A percentile compares a stretch with the other conserved stretches of the same genome.
phyloP scores from a whole-genome alignment of 2,113 vertebrate species.

The Notechis scutatus region DNA sequence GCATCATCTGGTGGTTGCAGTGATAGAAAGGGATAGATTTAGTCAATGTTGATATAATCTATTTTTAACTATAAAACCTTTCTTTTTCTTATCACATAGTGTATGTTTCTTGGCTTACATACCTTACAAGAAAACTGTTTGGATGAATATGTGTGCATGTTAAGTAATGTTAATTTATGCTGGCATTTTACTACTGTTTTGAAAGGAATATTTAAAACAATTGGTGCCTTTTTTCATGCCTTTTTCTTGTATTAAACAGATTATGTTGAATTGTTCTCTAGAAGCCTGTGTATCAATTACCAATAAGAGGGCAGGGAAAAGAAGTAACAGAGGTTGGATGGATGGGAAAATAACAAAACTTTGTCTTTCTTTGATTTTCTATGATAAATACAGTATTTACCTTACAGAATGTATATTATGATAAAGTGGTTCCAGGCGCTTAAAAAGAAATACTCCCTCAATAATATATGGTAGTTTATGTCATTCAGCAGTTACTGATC shows the following conservation, averaged over 20 bases:
- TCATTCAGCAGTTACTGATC: background rate
- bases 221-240: background rate
- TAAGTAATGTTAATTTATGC: background rate
- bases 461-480: background rate
- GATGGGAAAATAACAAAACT: background rate
- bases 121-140: background rate
- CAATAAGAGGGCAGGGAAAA: background rate
- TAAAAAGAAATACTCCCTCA: background rate
- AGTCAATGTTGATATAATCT: background rate
- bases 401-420: background rate
- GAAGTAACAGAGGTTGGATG: background rate
- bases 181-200: background rate
- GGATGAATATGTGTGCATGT: background rate
- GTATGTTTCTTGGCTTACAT: background rate
- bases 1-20: background rate
- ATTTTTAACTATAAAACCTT: background rate
- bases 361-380: background rate
- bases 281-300: background rate
- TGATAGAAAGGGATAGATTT: background rate
- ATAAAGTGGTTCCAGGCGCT: background rate
- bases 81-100: background rate
- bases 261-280: background rate
- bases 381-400: background rate
- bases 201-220: background rate
- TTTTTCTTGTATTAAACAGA: background rate